Evolutionary conservation across 1,140 invertebrate species (phyloP), one percentile per base, ranked within the genome.

Genomic region (Vanessa atalanta): DNA sequence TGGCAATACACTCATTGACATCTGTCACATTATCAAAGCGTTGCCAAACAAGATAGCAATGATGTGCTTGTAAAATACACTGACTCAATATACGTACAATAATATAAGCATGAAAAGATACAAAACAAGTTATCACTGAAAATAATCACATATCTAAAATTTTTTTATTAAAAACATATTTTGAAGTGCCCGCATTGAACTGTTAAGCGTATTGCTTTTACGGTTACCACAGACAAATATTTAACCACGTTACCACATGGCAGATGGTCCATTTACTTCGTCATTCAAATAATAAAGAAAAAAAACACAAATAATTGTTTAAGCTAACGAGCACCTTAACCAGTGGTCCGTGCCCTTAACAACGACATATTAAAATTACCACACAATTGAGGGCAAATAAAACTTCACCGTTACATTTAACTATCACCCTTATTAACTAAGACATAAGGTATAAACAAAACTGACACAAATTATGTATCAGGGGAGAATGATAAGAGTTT

Each of bases 401-500:
- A 43, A 61, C 23, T 31, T 6, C 16, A 37, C 5, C 6, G 3
- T 37, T 37, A 7, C 12, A 31, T 31, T 23, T 11, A 26, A 23
- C 3, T 15, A 51, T 23, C 31, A 37, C 26, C 15, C 57, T 37
- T 37, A 61, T 37, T n/a, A 1, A 5, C 11, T 37, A 37, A 14
- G 7, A 15, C 15, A 15, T 37, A 61, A 61, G 57, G 57, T 37
- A 61, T 23, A 61, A 14, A 15, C 31, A 23, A 26, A 37, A 7
- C 13, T 61, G 57, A 6, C 12, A 9, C 5, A 31, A 37, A 15
- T 37, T 55, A n/a, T 23, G 50, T 53, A 70, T 48, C 57, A n/a
- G 43, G 48, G 55, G 47, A 14, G 15, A 65, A 9, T 37, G 77
- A 76, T 79, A 79, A 76, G 68, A 76, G 71, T 67, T 79, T 79